Percentiles rank a stretch among this genome's conserved stretches.
phyloP scores from a whole-genome alignment of 1,140 invertebrate genomes.

The Drosophila sucinea region DNA sequence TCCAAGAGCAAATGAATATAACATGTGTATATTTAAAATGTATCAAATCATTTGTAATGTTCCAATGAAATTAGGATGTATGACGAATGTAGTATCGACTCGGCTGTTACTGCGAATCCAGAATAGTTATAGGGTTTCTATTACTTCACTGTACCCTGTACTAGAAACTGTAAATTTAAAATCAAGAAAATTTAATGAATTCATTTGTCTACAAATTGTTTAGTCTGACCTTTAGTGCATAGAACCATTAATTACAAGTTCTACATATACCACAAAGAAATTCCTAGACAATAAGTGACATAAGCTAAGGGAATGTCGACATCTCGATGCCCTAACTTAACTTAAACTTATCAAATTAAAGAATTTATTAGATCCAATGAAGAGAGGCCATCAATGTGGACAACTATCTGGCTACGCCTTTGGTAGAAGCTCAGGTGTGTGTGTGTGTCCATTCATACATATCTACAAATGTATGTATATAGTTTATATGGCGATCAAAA shows the following conservation, averaged over 20 bases:
- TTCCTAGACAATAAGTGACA: neutral
- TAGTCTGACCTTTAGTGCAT: neutral
- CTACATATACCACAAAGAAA: neutral
- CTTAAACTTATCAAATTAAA: neutral
- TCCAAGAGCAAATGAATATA: neutral
- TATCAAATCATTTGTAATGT: no score
- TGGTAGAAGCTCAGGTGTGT: neutral
- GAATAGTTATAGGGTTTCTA: no score
- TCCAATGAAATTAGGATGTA: no score
- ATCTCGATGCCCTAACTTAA: neutral
- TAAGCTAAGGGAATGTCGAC: neutral
- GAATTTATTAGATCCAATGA: neutral
- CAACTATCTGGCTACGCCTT: neutral
- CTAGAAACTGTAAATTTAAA: neutral
- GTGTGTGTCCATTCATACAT: neutral
- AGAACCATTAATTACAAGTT: neutral
- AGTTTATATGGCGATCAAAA: constrained; percentile 40
- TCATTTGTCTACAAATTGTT: neutral
- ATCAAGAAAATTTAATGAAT: neutral
- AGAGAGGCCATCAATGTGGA: neutral
- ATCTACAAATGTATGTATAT: neutral
- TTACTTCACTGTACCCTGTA: no score
- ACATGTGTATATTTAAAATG: neutral
- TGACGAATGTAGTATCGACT: no score
- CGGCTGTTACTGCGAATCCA: no score